Evolutionary conservation across 2,113 vertebrate species (phyloP).

Genomic region (Microtus ochrogaster): DNA sequence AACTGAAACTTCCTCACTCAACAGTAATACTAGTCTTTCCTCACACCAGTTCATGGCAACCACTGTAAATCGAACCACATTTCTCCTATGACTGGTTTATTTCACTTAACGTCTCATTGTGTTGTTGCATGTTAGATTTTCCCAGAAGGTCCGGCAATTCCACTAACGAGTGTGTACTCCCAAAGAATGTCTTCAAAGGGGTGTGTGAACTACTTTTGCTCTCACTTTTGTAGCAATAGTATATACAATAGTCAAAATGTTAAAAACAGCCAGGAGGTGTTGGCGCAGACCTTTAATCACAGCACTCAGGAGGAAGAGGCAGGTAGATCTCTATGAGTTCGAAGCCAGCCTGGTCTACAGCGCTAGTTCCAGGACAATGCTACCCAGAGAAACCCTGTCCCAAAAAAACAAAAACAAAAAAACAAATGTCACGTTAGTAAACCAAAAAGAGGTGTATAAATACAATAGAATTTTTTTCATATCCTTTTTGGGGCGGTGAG

Average conservation of each 20-base stretch:
- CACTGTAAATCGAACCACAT: not conserved
- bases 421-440: not conserved
- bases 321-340: not conserved
- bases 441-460: not conserved
- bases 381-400: not conserved
- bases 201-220: not conserved
- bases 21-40: not conserved
- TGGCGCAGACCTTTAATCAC: not conserved
- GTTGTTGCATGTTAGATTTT: not conserved
- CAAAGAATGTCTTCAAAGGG: not conserved
- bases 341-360: not conserved
- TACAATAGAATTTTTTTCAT: not conserved
- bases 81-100: not conserved
- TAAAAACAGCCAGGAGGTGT: not conserved
- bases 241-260: not conserved
- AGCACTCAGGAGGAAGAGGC: not conserved
- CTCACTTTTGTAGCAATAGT: not conserved
- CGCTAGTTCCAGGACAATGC: not conserved
- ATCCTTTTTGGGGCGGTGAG: not conserved
- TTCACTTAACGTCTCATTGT: not conserved
- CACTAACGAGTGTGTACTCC: not conserved
- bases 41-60: not conserved
- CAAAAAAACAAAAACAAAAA: not conserved
- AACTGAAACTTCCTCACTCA: not conserved
- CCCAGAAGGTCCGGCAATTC: not conserved